These are phyloP conservation scores for Trachelipus rathkii DNA, from an alignment of 1,140 invertebrate genomes.

Conservation along the genomic window DNA sequence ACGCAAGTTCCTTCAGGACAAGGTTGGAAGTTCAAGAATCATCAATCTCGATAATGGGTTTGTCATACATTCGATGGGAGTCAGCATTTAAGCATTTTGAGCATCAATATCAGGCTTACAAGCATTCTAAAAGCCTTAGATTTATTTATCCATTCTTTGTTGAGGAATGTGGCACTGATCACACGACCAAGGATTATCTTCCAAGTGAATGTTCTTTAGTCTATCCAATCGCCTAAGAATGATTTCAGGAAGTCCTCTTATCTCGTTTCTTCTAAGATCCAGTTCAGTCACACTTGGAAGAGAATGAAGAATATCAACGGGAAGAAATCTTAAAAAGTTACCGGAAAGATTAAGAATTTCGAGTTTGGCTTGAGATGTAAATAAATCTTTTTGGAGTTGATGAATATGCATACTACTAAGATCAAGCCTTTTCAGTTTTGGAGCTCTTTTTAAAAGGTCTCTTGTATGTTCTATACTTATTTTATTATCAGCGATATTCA, in stretches of 20 bases:
- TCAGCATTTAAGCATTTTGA: slow-evolving; percentile 41
- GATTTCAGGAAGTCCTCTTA: slow-evolving; percentile 58
- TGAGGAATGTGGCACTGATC: slow-evolving; percentile 57
- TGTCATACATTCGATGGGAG: slow-evolving; percentile 44
- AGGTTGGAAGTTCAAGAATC: slow-evolving; percentile 40
- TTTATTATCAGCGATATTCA: slow-evolving; percentile 70
- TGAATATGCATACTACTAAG: slow-evolving; percentile 67
- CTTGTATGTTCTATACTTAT: slow-evolving; percentile 53
- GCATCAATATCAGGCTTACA: slow-evolving; percentile 43
- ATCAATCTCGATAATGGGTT: slow-evolving; percentile 42
- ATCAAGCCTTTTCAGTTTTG: slow-evolving; percentile 56
- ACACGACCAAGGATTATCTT: slow-evolving; percentile 63
- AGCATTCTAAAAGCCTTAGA: slow-evolving; percentile 37
- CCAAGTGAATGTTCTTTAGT: slow-evolving; percentile 54
- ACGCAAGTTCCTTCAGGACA: slow-evolving; percentile 42
- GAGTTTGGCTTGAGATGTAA: slow-evolving; percentile 56
- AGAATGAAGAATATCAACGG: slow-evolving; percentile 55
- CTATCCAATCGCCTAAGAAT: slow-evolving; percentile 55
- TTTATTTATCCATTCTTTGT: slow-evolving; percentile 48
- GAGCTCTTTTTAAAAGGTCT: slow-evolving; percentile 36
- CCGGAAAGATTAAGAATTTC: slow-evolving; percentile 58
- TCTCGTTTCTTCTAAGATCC: slow-evolving; percentile 61
- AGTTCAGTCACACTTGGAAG: slow-evolving; percentile 57
- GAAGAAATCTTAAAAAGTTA: slow-evolving; percentile 57
- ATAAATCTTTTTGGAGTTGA: slow-evolving; percentile 65